Evolutionary conservation across 2,113 vertebrate genomes (phyloP), one percentile per base, ranked within the genome.

Genomic region (Vimba vimba): DNA sequence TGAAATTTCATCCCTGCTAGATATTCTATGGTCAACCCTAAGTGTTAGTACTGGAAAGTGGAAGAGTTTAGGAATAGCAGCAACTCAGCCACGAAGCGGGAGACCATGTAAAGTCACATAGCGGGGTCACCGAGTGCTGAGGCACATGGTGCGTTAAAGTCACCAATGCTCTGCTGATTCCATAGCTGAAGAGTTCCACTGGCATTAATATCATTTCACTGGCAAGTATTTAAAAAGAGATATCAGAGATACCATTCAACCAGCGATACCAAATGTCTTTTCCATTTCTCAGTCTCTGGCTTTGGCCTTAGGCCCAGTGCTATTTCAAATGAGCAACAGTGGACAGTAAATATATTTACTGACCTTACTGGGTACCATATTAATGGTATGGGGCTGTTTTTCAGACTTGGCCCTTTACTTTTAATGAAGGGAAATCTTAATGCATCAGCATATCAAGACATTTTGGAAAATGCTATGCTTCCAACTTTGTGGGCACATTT

Each of bases 21-120:
- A n/a, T 43, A 43, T 43, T 43, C 39, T 8, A 43, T 1, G 39
- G 7, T 8, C 39, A 43, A 43, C 7, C 1, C 4, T 45, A 43
- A 50, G n/a, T 25, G 23, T 21, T 75, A 27, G 47, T 36, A 36
- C 36, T 19, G 30, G 3, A 69, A 36, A 36, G 66, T 33, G 30
- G 30, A 69, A 36, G 66, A 17, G 19, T 19, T 75, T 75, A 47
- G n/a, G n/a, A n/a, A 27, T 33, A 75, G 23, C 11, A 25, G 71
- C 23, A 74, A 74, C 64, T 68, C 64, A 68, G 30, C 15, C 71
- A 74, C 1, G 2, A 74, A 45, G 39, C 12, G 21, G 9, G 0
- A 74, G 71, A 13, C 71, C 71, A 74, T n/a, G 7, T 75, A 50
- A 27, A 27, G 23, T 75, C 73, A 75, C 6, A 68, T 30, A 68